Evolutionary conservation across 37 sponge, comb jelly and placozoan species (phyloP), one percentile per base, ranked within the genome.

Genomic region (Oopsacas minuta): DNA sequence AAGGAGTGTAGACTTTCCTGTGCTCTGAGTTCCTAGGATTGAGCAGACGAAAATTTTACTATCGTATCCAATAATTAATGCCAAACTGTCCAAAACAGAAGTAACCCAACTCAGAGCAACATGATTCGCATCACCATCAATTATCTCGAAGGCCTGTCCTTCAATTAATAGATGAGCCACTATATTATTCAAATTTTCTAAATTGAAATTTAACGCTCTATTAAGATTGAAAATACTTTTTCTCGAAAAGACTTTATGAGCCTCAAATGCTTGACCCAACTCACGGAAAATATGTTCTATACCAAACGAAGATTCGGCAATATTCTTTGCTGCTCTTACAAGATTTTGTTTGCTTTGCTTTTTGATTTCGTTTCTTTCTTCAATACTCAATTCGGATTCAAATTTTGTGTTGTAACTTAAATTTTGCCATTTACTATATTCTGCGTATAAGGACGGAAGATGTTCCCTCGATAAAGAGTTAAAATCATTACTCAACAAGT

Each of bases 91-190:
- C 35, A 87, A 69, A 7, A 87, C 88, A 37, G 69, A 81, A 0
- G 23, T 53, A 0, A 87, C 88, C 88, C 88, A 87, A 23, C n/a
- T 34, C 25, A 87, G 0, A 75, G 88, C 83, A 1, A 87, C 88
- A 84, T 87, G 88, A 39, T 81, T 38, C 39, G 52, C 88, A 87
- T 87, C 83, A 23, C 87, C 87, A 87, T 87, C 87, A 36, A 87
- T 42, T 1, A 87, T 36, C 30, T 87, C 87, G 0, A 87, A 37
- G 8, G 87, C 83, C 22, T 87, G 52, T 0, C 87, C 87, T 35
- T 84, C 84, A 83, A 61, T 37, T 39, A 87, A 38, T 0, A 87
- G 85, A 3, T 84, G 81, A 36, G 88, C 88, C 35, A 81, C 81
- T 25, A 87, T 81, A 0, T 37, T 34, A 3, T 12, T n/a, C 22